phyloP scores from a whole-genome alignment of 2,113 vertebrate genomes.

The Paralichthys olivaceus region DNA sequence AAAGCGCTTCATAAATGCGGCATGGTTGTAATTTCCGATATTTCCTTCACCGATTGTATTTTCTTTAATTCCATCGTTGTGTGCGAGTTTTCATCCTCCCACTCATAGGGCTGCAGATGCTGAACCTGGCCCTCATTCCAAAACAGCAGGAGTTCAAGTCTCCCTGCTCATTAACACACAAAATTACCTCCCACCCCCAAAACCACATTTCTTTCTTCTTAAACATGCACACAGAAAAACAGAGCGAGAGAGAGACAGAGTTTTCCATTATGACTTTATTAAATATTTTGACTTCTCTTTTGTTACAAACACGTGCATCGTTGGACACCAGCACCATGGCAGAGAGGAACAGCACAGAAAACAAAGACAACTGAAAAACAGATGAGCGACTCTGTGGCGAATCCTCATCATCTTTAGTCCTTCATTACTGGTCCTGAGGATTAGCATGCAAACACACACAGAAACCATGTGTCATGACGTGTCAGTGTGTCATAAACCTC shows the following conservation, averaged over 20 bases:
- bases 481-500: slow-evolving; percentile 10
- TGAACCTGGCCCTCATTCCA: slow-evolving; percentile 81
- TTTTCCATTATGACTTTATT: slow-evolving; percentile 67
- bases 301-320: slow-evolving; percentile 29
- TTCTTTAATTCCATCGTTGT: slow-evolving; percentile 56
- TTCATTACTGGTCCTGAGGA: slow-evolving; percentile 74
- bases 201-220: slow-evolving; percentile 67
- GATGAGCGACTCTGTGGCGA: slow-evolving; percentile 23
- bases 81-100: slow-evolving; percentile 63
- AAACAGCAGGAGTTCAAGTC: slow-evolving; percentile 80
- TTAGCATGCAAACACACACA: slow-evolving; percentile 37
- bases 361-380: slow-evolving; percentile 28
- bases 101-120: slow-evolving; percentile 79
- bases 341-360: slow-evolving; percentile 31
- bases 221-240: slow-evolving; percentile 58
- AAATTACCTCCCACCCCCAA: slow-evolving; percentile 69
- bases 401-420: slow-evolving; percentile 28
- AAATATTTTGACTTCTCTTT: slow-evolving; percentile 58
- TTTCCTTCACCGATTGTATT: slow-evolving; percentile 25
- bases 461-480: slow-evolving; percentile 7
- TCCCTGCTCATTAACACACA: slow-evolving; percentile 81
- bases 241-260: background rate
- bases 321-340: slow-evolving; percentile 15
- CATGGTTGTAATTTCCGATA: background rate
- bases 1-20: background rate